Percentiles rank a stretch among this genome's conserved stretches.
These are phyloP conservation scores for Proisotoma minuta DNA, from an alignment of 2,888 invertebrate species.

Conservation along the genomic window DNA sequence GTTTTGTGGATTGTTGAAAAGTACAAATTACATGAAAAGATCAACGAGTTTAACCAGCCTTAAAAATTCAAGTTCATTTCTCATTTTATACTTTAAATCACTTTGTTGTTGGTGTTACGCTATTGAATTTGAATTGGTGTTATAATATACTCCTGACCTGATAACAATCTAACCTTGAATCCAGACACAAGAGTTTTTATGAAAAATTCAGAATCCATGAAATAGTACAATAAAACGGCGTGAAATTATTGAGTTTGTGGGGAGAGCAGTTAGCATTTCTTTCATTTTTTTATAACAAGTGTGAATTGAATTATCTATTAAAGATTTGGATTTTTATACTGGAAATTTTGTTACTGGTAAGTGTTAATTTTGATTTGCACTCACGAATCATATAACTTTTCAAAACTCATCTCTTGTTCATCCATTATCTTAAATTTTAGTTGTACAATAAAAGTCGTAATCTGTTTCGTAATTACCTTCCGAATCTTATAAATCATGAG, in stretches of 20 bases:
- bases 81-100: not conserved
- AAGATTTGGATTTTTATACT: not conserved
- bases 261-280: no score
- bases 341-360: not conserved
- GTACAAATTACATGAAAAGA: conserved; percentile 1
- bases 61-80: not conserved
- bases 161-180: conserved; percentile 5
- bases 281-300: not conserved
- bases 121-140: conserved; percentile 1
- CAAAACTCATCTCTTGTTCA: not conserved
- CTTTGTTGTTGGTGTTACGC: not conserved
- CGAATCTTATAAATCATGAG: not conserved
- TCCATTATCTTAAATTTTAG: not conserved
- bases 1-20: not conserved
- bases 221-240: not conserved
- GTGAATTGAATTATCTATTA: not conserved
- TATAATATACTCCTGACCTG: not conserved
- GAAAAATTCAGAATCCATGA: not conserved
- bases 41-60: not conserved
- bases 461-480: conserved; percentile 4
- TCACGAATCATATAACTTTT: no score
- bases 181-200: not conserved
- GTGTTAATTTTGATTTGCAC: no score
- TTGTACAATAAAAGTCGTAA: not conserved
- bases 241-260: not conserved